phyloP scores from a whole-genome alignment of 1,140 invertebrate species.

The Bilobella aurantiaca region DNA sequence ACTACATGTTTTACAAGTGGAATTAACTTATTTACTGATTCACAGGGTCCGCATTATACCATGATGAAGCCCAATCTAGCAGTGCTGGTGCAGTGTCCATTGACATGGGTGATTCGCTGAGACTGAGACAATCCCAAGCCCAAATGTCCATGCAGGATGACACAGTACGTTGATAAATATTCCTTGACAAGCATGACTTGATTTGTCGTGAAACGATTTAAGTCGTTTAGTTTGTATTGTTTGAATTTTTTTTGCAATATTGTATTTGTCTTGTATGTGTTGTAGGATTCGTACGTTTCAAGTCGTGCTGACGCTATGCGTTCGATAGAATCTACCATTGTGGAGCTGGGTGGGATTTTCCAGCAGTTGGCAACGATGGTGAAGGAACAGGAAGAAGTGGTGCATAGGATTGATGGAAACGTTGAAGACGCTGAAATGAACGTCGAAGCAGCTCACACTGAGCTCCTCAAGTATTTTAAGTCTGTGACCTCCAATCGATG shows the following conservation, averaged over 20 bases:
- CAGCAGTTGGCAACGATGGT: conserved; percentile 97
- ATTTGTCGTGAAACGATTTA: not conserved
- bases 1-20: too few relatives aligned
- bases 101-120: conserved; percentile 47
- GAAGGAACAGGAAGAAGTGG: conserved; percentile 98
- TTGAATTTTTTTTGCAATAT: conserved; percentile 6
- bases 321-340: conserved; percentile 97
- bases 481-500: conserved; percentile 94
- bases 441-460: conserved; percentile 91
- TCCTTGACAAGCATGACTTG: not conserved
- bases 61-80: conserved; percentile 46
- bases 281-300: conserved; percentile 42
- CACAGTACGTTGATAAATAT: conserved; percentile 43
- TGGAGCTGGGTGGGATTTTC: conserved; percentile 97
- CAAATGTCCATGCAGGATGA: conserved; percentile 50
- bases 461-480: conserved; percentile 97
- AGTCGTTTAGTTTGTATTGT: conserved; percentile 1
- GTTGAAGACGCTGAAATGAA: conserved; percentile 91
- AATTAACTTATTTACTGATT: too few relatives aligned
- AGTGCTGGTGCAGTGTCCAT: conserved; percentile 54
- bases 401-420: conserved; percentile 69
- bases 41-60: conserved; percentile 45
- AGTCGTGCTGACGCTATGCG: conserved; percentile 95
- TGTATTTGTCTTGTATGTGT: not conserved
- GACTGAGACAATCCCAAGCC: conserved; percentile 25